These are phyloP conservation scores for Apteryx mantelli DNA, from an alignment of 2,113 vertebrate genomes.

Conservation along the genomic window DNA sequence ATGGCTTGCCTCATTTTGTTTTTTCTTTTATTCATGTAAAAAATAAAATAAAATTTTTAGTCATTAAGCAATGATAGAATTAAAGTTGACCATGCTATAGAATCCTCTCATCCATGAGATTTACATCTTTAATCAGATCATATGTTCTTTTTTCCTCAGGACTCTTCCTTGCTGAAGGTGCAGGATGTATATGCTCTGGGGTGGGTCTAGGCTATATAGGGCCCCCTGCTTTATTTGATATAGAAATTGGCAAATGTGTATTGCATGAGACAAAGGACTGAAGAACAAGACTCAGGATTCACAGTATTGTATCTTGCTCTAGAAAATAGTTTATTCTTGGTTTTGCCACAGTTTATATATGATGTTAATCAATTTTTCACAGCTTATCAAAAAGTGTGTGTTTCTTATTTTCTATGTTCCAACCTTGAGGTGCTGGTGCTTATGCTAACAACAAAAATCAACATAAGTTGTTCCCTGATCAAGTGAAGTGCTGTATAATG, in stretches of 20 bases:
- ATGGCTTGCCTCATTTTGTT: fast-evolving
- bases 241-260: background rate
- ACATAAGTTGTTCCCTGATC: background rate
- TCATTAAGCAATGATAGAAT: background rate
- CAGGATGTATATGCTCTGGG: background rate
- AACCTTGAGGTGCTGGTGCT: background rate
- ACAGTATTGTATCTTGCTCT: background rate
- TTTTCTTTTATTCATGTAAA: background rate
- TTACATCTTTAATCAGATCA: background rate
- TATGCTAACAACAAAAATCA: background rate
- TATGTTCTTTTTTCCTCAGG: background rate
- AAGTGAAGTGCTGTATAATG: constrained; percentile 21
- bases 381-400: background rate
- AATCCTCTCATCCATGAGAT: background rate
- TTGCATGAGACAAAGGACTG: background rate
- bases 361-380: background rate
- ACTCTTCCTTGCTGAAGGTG: background rate
- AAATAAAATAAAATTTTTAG: background rate
- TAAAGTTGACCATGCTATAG: background rate
- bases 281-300: background rate
- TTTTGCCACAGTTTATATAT: constrained; percentile 1
- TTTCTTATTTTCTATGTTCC: background rate
- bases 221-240: background rate
- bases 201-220: background rate
- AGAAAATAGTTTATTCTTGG: background rate